Percentiles rank a stretch among this genome's conserved stretches.
Conservation (phyloP, 2,113 vertebrate species). For the Charina bottae region DNA sequence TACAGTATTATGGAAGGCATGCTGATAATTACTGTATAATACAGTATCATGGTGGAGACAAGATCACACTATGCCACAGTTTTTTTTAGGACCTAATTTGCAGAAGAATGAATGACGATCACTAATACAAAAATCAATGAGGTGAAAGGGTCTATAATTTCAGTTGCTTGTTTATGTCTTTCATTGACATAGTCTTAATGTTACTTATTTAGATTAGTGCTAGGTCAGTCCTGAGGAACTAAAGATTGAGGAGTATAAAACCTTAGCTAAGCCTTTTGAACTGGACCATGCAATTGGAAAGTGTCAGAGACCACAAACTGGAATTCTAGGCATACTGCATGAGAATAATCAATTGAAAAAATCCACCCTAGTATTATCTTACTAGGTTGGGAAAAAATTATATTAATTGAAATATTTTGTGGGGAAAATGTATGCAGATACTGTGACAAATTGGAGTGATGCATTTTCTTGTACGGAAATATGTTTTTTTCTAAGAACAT, state of each 20-base stretch:
- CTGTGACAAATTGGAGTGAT: not conserved
- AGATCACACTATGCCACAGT: not conserved
- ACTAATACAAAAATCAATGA: slow-evolving; percentile 36
- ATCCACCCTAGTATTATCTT: not conserved
- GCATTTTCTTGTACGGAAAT: not conserved
- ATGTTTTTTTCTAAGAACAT: not conserved
- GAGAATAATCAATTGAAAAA: not conserved
- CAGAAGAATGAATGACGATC: slow-evolving; percentile 15
- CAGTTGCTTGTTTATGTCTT: slow-evolving; percentile 23
- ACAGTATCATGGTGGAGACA: not conserved
- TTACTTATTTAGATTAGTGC: slow-evolving; percentile 29
- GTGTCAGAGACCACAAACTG: not conserved
- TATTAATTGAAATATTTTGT: not conserved
- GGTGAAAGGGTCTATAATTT: slow-evolving; percentile 35
- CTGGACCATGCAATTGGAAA: not conserved
- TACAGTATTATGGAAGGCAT: not conserved
- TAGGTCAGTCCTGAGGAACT: not conserved
- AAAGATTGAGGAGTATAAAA: not conserved
- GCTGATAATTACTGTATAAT: not conserved
- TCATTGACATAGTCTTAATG: slow-evolving; percentile 19
- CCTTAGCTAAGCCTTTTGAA: slow-evolving; percentile 3
- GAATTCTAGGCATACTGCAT: not conserved
- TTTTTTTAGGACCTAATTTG: not conserved
- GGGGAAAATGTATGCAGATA: not conserved
- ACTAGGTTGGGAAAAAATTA: not conserved